Base-by-base conservation (phyloP, 2,888 invertebrate species). In the Neoitamus cyanurus region DNA sequence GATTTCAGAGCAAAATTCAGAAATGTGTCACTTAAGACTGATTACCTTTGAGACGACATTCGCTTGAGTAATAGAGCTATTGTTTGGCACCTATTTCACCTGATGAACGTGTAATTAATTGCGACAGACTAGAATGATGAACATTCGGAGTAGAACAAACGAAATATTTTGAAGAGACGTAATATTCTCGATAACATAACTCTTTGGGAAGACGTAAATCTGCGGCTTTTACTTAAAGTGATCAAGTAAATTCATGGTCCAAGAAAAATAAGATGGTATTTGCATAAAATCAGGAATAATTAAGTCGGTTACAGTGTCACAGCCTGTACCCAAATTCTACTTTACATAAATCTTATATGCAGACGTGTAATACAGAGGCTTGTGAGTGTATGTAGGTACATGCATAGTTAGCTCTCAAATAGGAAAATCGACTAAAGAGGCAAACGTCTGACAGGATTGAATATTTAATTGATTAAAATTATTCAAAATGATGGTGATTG, bases 1-100 rank as follows among this genome's bases (percentile, higher is more conserved):
- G 20, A 25, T 58, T 25, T 58, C 58, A 42, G 58, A 58, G 58
- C 9, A 58, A 58, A 58, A 58, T 58, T 25, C 15, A 58, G 9
- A 58, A 58, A 58, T 58, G 25, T 58, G 58, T 58, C 58, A 58
- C 58, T 58, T 58, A 58, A 58, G 58, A 58, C 58, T 58, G 58
- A 58, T 58, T 58, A 11, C 48, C 48, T 58, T 20, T 58, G 58
- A 58, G 15, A 20, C 25, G 58, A 58, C 58, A 58, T 25, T 58
- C 25, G 20, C 58, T 58, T 58, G 58, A 58, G 20, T 58, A 58
- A 58, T 58, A 58, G 58, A 25, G 58, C 58, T 11, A 58, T 58
- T 58, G 58, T 58, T 58, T 58, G 58, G 58, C 58, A 58, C 58
- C 58, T 58, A 58, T 15, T 58, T 25, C 58, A 58, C 58, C 58